Conservation (phyloP, 2,797 vertebrate genomes). For the Lindbergichthys nudifrons region DNA sequence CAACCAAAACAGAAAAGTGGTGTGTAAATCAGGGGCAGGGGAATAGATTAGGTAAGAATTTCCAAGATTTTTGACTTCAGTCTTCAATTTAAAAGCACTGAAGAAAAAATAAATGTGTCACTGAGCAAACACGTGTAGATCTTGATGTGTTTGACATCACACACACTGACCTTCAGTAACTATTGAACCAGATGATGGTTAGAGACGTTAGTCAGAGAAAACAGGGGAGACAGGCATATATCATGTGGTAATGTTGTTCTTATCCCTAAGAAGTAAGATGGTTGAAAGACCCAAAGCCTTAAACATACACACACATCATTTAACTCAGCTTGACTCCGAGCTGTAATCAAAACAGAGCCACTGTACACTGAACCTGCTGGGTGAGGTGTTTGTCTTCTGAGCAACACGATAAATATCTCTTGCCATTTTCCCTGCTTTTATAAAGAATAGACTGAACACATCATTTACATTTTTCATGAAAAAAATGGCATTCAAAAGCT, state of each 20-base stretch:
- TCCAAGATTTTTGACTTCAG: constrained; percentile 22
- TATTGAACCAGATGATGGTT: constrained; percentile 26
- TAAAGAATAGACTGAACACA: not conserved
- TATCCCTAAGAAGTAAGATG: constrained; percentile 16
- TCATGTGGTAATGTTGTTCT: constrained; percentile 34
- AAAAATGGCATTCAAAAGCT: not conserved
- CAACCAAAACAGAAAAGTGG: constrained; percentile 3
- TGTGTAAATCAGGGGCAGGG: not conserved
- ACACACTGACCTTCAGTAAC: constrained; percentile 8
- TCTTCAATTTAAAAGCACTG: not conserved
- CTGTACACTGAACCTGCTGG: constrained; percentile 5
- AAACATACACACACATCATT: constrained; percentile 50
- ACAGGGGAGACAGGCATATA: constrained; percentile 38
- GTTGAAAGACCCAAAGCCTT: constrained; percentile 34
- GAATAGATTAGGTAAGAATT: not conserved
- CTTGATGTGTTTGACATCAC: constrained; percentile 6
- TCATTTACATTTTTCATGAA: not conserved
- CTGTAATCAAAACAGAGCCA: constrained; percentile 42
- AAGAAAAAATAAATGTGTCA: constrained; percentile 29
- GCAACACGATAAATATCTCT: constrained; percentile 1
- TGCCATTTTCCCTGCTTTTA: not conserved
- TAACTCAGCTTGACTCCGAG: constrained; percentile 21
- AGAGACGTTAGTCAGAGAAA: constrained; percentile 20
- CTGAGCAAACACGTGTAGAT: not conserved
- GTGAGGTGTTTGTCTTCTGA: constrained; percentile 6